Evolutionary conservation across 2,797 vertebrate species (phyloP).

Genomic region (Gobionotothen gibberifrons): DNA sequence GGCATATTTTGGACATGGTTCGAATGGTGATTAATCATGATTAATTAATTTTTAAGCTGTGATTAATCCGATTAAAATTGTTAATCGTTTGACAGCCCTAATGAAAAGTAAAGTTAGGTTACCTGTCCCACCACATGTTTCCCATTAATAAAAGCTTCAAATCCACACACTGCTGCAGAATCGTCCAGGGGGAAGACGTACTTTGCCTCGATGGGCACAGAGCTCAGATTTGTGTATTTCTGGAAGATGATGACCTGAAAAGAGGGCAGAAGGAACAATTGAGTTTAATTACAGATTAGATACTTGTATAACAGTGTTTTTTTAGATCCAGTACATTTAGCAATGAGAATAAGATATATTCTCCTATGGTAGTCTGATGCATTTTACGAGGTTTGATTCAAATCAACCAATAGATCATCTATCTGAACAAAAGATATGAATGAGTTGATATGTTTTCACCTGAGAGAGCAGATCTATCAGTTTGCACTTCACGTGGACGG

Average conservation of each 20-base stretch:
- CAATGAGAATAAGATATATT: background rate
- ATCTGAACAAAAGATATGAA: background rate
- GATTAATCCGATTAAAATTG: too few species aligned
- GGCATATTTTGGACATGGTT: too few species aligned
- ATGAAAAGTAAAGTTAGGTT: constrained; percentile 8
- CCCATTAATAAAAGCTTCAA: constrained; percentile 93
- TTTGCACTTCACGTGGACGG: constrained; percentile 85
- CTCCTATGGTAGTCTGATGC: background rate
- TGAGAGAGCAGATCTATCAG: constrained; percentile 89
- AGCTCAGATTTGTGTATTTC: constrained; percentile 86
- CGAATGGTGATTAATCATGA: too few species aligned
- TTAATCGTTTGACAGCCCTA: too few species aligned
- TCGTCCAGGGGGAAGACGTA: constrained; percentile 92
- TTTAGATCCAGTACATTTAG: background rate
- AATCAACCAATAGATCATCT: background rate
- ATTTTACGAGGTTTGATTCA: background rate
- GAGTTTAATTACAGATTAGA: background rate
- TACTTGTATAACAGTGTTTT: background rate
- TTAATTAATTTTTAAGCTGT: too few species aligned
- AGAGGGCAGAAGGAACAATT: background rate
- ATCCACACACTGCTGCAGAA: constrained; percentile 90
- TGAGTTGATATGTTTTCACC: constrained; percentile 63
- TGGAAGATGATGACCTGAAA: constrained; percentile 90
- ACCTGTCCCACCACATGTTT: constrained; percentile 92
- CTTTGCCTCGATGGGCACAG: constrained; percentile 89